These are phyloP conservation scores for Frieseomelitta varia DNA, from an alignment of 1,140 invertebrate species.

Conservation along the genomic window DNA sequence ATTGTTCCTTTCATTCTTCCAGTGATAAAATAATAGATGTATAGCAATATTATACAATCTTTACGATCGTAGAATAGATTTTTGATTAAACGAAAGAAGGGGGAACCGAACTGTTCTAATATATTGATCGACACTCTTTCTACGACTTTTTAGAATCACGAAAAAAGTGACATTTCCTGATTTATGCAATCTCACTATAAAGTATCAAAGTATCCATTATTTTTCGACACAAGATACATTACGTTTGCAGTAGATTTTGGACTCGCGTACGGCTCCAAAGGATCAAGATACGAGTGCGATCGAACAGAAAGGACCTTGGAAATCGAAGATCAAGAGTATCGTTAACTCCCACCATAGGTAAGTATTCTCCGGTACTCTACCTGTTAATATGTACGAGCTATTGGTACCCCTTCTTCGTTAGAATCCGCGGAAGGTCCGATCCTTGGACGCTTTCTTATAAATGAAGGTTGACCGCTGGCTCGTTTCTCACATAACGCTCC, in stretches of 20 bases:
- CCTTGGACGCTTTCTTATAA: conserved; percentile 80
- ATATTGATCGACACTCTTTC: too few relatives aligned
- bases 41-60: too few relatives aligned
- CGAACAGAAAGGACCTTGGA: conserved; percentile 60
- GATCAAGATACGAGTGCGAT: conserved; percentile 36
- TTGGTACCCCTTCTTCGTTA: conserved; percentile 64
- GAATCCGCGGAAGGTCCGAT: conserved; percentile 72
- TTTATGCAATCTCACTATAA: too few relatives aligned
- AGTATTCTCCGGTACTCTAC: background rate
- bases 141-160: too few relatives aligned
- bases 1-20: background rate
- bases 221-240: too few relatives aligned
- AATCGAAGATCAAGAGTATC: conserved; percentile 70
- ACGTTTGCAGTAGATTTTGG: too few relatives aligned
- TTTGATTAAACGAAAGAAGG: too few relatives aligned
- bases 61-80: too few relatives aligned
- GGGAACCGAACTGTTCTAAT: too few relatives aligned
- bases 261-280: background rate
- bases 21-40: too few relatives aligned
- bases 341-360: conserved; percentile 48
- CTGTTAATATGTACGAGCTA: conserved; percentile 29
- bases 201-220: too few relatives aligned
- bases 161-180: too few relatives aligned
- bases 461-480: conserved; percentile 72
- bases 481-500: conserved; percentile 73